Base-by-base conservation (phyloP, 2,113 vertebrate species). In the Spea multiplicata region DNA sequence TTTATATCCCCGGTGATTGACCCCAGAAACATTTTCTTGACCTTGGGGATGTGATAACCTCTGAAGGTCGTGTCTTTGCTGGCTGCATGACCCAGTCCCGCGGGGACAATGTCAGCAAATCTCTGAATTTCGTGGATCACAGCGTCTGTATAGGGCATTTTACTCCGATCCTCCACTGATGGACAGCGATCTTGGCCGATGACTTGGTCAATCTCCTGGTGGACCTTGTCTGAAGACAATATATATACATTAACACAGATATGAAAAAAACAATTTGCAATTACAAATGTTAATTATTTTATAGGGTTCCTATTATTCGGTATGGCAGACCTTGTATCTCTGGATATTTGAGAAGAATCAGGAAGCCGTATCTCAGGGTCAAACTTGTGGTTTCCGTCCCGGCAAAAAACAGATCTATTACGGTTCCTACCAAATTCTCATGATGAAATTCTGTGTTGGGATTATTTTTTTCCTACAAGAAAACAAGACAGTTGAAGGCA, bases 91-190 rank as follows among this genome's bases (percentile, higher is more conserved):
- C 81, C n/a, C 5, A 86, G 0, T 2, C 84, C 55, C 76, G 82
- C 14, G 17, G 86, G 83, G 4, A 84, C 8, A 0, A 85, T 30
- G 10, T 86, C 69, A 55, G 48, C 66, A 3, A 68, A 83, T 84
- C 86, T 83, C 13, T 85, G 85, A 46, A 86, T 83, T 81, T 88
- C 87, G 0, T 85, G 82, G 59, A 86, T 84, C 49, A 87, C 85
- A 0, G 85, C 85, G 8, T 88, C 83, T 0, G 74, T 85, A 68
- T 87, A 89, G 30, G 86, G 86, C 86, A 88, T 89, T 47, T 84
- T 82, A 68, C 46, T 16, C 2, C 53, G 13, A 44, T 89, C 86
- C 71, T 87, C 83, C 0, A 80, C 78, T 53, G 77, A 84, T 9
- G 84, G 81, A 50, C 80, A 77, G 6, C 74, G 78, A 79, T 82